Conservation (phyloP, 2,113 vertebrate genomes). For the Corythornis vintsioides region DNA sequence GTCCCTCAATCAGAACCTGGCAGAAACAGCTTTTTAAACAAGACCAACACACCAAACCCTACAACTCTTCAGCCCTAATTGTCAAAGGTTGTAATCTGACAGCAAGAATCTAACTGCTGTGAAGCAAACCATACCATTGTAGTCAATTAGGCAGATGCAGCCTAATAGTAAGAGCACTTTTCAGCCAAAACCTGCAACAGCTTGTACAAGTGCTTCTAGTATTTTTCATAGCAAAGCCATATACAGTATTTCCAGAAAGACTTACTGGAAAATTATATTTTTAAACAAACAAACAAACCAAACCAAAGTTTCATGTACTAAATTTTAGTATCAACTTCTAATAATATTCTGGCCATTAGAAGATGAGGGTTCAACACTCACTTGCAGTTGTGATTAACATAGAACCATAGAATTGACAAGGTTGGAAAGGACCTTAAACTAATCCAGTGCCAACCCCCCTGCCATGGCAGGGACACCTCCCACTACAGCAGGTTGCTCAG, state of each 20-base stretch:
- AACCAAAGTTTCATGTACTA: neutral
- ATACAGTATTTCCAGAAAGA: neutral
- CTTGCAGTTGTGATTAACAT: neutral
- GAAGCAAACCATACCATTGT: neutral
- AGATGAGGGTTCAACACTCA: neutral
- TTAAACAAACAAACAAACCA: neutral
- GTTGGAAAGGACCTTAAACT: too few species aligned
- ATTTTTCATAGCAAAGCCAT: neutral
- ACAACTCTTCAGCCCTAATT: neutral
- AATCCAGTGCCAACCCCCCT: too few species aligned
- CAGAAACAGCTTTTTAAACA: neutral
- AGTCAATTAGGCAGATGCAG: neutral
- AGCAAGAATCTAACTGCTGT: neutral
- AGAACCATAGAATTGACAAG: neutral
- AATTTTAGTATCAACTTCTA: neutral
- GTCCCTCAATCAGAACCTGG: neutral
- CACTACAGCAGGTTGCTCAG: too few species aligned
- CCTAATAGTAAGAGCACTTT: neutral
- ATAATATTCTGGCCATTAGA: accelerated
- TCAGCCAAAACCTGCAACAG: neutral
- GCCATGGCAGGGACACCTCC: too few species aligned
- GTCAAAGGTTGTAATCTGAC: neutral
- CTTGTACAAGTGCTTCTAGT: neutral
- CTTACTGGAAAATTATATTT: neutral
- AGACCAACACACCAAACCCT: neutral